These are phyloP conservation scores for Halyomorpha halys DNA, from an alignment of 1,140 invertebrate genomes.

Conservation along the genomic window DNA sequence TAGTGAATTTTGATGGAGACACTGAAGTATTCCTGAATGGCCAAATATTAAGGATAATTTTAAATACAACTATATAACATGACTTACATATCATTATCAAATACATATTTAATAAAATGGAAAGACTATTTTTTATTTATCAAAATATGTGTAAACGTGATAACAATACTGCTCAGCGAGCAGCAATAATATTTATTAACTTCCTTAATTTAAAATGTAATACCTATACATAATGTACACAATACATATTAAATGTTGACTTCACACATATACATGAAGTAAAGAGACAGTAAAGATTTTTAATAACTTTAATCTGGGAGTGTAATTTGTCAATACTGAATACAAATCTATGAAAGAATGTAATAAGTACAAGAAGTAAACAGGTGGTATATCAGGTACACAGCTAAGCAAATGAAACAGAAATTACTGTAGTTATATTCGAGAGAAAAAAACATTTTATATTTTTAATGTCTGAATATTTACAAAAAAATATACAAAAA, in stretches of 20 bases:
- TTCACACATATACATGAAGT: not conserved
- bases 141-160: constrained; percentile 11
- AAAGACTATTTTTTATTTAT: constrained; percentile 8
- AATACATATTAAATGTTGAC: not conserved
- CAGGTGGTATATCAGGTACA: too few relatives aligned
- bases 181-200: not conserved
- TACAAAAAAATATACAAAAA: not conserved
- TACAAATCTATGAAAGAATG: not conserved
- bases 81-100: constrained; percentile 1
- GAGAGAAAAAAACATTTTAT: too few relatives aligned
- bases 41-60: not conserved
- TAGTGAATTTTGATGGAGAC: not conserved
- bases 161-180: not conserved
- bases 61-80: not conserved
- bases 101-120: not conserved
- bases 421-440: too few relatives aligned
- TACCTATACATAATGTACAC: constrained; percentile 7
- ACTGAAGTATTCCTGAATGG: not conserved
- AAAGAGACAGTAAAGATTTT: not conserved
- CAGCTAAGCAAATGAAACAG: too few relatives aligned
- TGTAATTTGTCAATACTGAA: not conserved
- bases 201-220: not conserved
- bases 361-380: too few relatives aligned
- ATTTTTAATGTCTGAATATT: too few relatives aligned
- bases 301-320: not conserved